Evolutionary conservation across 2,797 vertebrate genomes (phyloP).

Genomic region (Cyprinodon diabolis): DNA sequence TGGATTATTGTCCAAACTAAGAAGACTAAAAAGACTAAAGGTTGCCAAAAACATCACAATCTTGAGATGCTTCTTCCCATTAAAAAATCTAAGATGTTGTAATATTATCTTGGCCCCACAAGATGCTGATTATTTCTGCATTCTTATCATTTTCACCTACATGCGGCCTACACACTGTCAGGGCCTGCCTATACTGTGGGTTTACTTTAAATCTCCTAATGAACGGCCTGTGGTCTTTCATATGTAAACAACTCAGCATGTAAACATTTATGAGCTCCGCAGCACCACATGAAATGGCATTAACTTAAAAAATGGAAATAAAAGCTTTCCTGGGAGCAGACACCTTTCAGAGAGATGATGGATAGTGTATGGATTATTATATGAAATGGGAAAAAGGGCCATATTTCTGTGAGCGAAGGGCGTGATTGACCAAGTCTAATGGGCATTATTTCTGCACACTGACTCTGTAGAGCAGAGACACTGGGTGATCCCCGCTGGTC

Average conservation of each 20-base stretch:
- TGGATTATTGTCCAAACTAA: no score
- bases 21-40: no score
- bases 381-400: constrained; percentile 67
- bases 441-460: constrained; percentile 91
- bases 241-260: constrained; percentile 45
- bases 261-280: constrained; percentile 51
- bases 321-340: constrained; percentile 53
- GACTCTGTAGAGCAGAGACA: constrained; percentile 84
- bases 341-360: constrained; percentile 69
- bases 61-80: neutral
- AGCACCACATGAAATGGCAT: constrained; percentile 45
- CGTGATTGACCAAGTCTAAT: constrained; percentile 88
- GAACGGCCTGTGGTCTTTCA: constrained; percentile 26
- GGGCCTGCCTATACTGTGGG: constrained; percentile 22
- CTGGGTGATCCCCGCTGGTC: constrained; percentile 74
- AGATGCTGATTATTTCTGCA: constrained; percentile 37
- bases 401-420: constrained; percentile 76
- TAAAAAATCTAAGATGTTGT: constrained; percentile 5
- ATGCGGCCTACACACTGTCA: constrained; percentile 26
- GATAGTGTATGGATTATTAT: constrained; percentile 75
- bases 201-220: constrained; percentile 54
- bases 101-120: constrained; percentile 28
- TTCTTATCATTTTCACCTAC: constrained; percentile 47
- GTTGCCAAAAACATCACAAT: no score
- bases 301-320: constrained; percentile 63